A percentile compares a stretch with the other conserved stretches of the same genome.
Conservation (phyloP, 23 tunicate species). For the Botrylloides violaceus region DNA sequence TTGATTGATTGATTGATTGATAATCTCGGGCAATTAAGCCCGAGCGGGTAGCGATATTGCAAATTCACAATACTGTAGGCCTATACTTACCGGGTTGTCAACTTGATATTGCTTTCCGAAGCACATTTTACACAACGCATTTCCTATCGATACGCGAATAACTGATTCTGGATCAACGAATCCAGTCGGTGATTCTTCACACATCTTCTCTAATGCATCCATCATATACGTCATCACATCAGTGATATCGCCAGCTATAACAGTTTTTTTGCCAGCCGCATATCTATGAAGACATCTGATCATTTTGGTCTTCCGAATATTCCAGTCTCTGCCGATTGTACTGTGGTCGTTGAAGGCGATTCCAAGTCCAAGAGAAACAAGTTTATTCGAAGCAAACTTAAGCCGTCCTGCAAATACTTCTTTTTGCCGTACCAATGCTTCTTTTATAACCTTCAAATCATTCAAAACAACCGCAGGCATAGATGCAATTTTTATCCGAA, state of each 20-base stretch:
- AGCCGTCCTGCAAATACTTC: slow-evolving; percentile 30
- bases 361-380: slow-evolving; percentile 35
- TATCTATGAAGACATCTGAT: slow-evolving; percentile 27
- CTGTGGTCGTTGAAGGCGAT: slow-evolving; percentile 31
- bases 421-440: slow-evolving; percentile 29
- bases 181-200: slow-evolving; percentile 16
- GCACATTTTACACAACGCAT: slow-evolving; percentile 40
- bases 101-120: slow-evolving; percentile 34
- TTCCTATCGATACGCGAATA: slow-evolving; percentile 29
- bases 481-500: slow-evolving; percentile 24
- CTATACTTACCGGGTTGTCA: slow-evolving; percentile 35
- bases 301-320: slow-evolving; percentile 2
- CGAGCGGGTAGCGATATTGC: too few relatives aligned
- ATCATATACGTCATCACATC: slow-evolving; percentile 22
- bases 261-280: slow-evolving; percentile 14
- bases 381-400: slow-evolving; percentile 27
- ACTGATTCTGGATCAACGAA: slow-evolving; percentile 22
- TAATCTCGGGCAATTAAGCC: too few relatives aligned
- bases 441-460: slow-evolving; percentile 9
- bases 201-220: slow-evolving; percentile 11
- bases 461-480: slow-evolving; percentile 28
- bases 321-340: slow-evolving; percentile 24
- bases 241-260: slow-evolving; percentile 2
- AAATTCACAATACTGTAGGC: too few relatives aligned
- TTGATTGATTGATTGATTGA: too few relatives aligned